Conservation (phyloP, 2,888 invertebrate species). For the Bugulina stolonifera region DNA sequence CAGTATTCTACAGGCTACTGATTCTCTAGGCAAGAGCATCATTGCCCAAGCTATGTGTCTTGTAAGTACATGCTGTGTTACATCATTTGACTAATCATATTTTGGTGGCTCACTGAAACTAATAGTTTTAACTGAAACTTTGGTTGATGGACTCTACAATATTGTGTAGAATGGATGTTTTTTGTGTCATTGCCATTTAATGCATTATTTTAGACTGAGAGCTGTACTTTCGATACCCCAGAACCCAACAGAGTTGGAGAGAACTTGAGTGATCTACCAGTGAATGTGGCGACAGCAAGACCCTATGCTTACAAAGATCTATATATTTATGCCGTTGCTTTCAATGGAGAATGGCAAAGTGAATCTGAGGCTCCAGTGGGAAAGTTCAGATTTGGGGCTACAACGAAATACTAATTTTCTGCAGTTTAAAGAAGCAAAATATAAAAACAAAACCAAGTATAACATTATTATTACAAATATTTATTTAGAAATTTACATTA, state of each 20-base stretch:
- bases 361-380: not conserved
- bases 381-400: slow-evolving; percentile 21
- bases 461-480: too few relatives aligned
- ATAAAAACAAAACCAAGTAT: too few relatives aligned
- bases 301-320: not conserved
- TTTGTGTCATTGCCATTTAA: too few relatives aligned
- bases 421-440: not conserved
- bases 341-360: not conserved
- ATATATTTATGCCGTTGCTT: slow-evolving; percentile 21
- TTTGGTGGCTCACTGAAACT: too few relatives aligned
- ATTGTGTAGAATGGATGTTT: too few relatives aligned
- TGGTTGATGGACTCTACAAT: too few relatives aligned
- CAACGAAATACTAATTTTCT: not conserved
- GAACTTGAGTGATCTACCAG: slow-evolving; percentile 8
- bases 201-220: not conserved
- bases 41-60: slow-evolving; percentile 5
- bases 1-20: slow-evolving; percentile 9
- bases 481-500: too few relatives aligned
- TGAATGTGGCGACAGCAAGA: not conserved
- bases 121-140: too few relatives aligned
- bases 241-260: not conserved
- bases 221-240: slow-evolving; percentile 13
- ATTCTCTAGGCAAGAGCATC: not conserved
- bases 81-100: too few relatives aligned
- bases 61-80: too few relatives aligned